Evolutionary conservation across 2,797 vertebrate genomes (phyloP), one percentile per base, ranked within the genome.

Genomic region (Acanthopagrus latus): DNA sequence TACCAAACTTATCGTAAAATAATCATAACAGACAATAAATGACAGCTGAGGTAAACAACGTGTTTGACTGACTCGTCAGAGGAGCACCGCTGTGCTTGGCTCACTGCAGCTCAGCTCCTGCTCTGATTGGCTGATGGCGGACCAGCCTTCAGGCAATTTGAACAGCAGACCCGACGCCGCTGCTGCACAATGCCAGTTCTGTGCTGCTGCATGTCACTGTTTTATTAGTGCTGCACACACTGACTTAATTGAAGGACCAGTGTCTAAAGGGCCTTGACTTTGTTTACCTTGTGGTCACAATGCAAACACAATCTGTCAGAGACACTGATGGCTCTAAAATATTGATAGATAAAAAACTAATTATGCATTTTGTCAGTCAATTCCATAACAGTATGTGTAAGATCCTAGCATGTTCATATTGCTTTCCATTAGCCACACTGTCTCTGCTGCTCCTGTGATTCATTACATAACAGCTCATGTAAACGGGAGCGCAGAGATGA

Each of bases 61-160:
- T 64, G 44, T 80, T 73, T 64, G 78, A 83, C 50, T 33, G 38
- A n/a, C 57, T 83, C 79, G 74, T 81, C 27, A 82, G 70, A 73
- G 52, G 69, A 74, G 59, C 64, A 21, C 67, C 3, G 29, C 72
- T 64, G 71, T 71, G 69, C 50, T 60, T 44, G 20, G 63, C 66
- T 84, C 27, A 2, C 52, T 62, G 66, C 76, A 50, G 69, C 78
- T 84, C 78, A 64, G 76, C 75, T 54, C 46, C 63, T 60, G 71
- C 82, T 90, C 83, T 86, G 83, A 94, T 89, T 92, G 92, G 92
- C 72, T 77, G 85, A 82, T 7, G 29, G 55, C 2, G 80, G 84
- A 83, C 83, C 77, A 64, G 88, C 86, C 87, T 86, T 82, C 47
- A 44, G 78, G 78, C 84, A 66, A 27, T 74, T 80, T 76, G 44